Evolutionary conservation across 2,113 vertebrate genomes (phyloP), one percentile per base, ranked within the genome.

Genomic region (Lucifuga dentata): DNA sequence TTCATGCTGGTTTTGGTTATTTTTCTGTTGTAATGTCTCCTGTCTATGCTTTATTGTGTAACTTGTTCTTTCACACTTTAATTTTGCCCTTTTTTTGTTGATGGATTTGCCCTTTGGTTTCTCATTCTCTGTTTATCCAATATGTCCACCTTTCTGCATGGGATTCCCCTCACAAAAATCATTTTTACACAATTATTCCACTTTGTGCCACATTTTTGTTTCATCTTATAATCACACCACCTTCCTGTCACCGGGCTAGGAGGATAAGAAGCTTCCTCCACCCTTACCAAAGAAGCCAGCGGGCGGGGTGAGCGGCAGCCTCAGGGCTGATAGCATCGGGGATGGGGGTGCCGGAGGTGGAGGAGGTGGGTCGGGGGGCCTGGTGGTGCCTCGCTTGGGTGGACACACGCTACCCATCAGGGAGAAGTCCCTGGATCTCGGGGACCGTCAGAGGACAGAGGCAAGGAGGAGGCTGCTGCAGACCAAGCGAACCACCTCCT

Each of bases 371-470:
- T 55, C 77, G 0, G 85, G 84, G 12, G 90, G 89, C 58, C 86
- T 94, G 77, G 83, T 91, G 83, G 84, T 92, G 63, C 88, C 92
- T 12, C 90, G 89, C 2, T 70, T 68, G 41, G 87, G 75, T 33
- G 90, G 76, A 53, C 89, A 88, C 44, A 90, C 88, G 45, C 67
- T 93, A 21, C 91, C 91, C 29, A 68, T 92, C 62, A 83, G 91
- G 82, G 92, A 93, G 78, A 93, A 92, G 76, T 93, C 93, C 15
- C 73, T 93, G 71, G 93, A 94, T 55, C 86, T 92, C 29, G 95
- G 93, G 57, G 98, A 99, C 78, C 94, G 96, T 71, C 97, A 97
- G 93, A 93, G 97, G 91, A 95, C 95, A 90, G 97, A 98, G 83
- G 96, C 95, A 4, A 93, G 96, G 60, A 94, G 96, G 86, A 85